Conservation (phyloP, 1,140 invertebrate species). For the Drosophila teissieri region DNA sequence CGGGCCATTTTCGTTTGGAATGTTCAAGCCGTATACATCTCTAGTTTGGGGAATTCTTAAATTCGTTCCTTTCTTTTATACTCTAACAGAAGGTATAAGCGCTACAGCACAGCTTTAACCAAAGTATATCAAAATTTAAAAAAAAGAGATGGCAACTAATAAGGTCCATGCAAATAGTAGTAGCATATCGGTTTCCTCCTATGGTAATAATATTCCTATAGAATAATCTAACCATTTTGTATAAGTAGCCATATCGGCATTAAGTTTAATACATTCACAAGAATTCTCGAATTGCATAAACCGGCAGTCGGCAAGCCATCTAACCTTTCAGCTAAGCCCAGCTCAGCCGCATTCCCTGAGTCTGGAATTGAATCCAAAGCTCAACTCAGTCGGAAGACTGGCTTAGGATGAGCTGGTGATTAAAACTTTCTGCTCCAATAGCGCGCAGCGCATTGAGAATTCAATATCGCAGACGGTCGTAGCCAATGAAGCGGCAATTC, state of each 20-base stretch:
- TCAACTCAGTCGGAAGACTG: constrained; percentile 53
- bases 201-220: too few species aligned
- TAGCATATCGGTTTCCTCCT: too few species aligned
- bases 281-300: constrained; percentile 33
- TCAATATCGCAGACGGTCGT: constrained; percentile 54
- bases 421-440: constrained; percentile 74
- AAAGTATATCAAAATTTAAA: not conserved
- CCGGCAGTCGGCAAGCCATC: constrained; percentile 13
- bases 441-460: constrained; percentile 62
- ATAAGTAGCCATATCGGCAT: constrained; percentile 4
- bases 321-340: constrained; percentile 36
- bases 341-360: constrained; percentile 13
- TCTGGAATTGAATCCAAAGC: constrained; percentile 16
- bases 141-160: not conserved
- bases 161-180: too few species aligned
- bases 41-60: not conserved
- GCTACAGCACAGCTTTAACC: not conserved
- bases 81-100: not conserved
- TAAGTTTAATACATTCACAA: constrained; percentile 20
- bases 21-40: not conserved
- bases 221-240: not conserved
- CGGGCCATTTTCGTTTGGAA: constrained; percentile 10
- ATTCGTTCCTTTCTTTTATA: not conserved
- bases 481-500: constrained; percentile 75
- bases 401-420: constrained; percentile 20